Evolutionary conservation across 2,888 invertebrate genomes (phyloP).

Genomic region (Nephrotoma guestfalica): DNA sequence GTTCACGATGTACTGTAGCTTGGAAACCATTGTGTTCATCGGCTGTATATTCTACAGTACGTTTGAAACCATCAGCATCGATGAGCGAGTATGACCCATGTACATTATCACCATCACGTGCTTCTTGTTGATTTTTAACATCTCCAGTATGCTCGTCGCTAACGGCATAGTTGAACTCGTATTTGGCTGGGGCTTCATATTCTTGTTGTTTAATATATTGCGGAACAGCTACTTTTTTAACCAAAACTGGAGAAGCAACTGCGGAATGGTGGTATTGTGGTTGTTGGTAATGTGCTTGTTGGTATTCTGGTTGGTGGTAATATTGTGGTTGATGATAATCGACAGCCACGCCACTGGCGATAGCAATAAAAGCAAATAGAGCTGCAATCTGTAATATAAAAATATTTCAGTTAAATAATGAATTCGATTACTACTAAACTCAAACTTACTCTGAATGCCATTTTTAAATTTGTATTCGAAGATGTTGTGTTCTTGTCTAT

Average conservation of each 20-base stretch:
- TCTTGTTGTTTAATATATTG: neutral
- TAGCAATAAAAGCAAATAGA: neutral
- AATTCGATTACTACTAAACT: neutral
- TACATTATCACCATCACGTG: constrained; percentile 36
- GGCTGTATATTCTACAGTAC: constrained; percentile 38
- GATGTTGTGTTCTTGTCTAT: neutral
- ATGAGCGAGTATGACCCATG: constrained; percentile 37
- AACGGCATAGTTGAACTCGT: too few species aligned
- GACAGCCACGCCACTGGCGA: neutral
- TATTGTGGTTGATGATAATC: neutral
- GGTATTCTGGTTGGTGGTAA: neutral
- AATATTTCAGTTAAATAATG: neutral
- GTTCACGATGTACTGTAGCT: constrained; percentile 36
- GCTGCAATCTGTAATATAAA: neutral
- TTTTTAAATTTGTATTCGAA: neutral
- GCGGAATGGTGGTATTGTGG: neutral
- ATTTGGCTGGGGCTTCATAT: constrained; percentile 15
- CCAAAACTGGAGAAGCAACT: neutral
- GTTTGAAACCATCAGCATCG: constrained; percentile 36
- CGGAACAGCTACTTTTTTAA: neutral
- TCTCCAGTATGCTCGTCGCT: constrained; percentile 38
- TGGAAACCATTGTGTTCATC: constrained; percentile 39
- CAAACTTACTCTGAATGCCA: neutral
- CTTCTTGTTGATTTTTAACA: constrained; percentile 36
- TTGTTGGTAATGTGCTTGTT: neutral